Evolutionary conservation across 2,888 invertebrate species (phyloP).

Genomic region (Melanostoma scalare): DNA sequence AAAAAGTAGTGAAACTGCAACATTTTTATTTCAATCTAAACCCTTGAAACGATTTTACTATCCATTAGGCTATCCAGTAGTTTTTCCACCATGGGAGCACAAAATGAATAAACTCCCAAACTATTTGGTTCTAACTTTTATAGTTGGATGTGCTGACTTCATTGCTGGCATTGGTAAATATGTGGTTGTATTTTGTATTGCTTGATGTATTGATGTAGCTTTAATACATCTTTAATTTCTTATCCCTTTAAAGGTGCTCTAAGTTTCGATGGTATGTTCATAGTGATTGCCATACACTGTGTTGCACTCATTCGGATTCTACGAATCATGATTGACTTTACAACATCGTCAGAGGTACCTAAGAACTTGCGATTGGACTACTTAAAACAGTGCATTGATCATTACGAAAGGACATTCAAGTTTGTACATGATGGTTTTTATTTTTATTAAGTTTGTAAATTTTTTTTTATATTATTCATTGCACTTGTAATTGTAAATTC

Average conservation of each 20-base stretch:
- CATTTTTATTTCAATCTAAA: neutral
- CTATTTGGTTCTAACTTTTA: conserved; percentile 75
- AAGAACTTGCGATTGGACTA: conserved; percentile 75
- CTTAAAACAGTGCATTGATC: conserved; percentile 76
- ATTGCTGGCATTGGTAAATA: conserved; percentile 75
- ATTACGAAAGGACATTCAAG: conserved; percentile 76
- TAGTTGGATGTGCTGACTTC: conserved; percentile 69
- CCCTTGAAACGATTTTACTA: neutral
- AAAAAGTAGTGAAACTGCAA: no score
- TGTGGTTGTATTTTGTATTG: no score
- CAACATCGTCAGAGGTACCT: conserved; percentile 77
- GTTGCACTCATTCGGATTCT: conserved; percentile 76
- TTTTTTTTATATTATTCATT: no score
- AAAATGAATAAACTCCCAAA: conserved; percentile 77
- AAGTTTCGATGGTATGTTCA: conserved; percentile 78
- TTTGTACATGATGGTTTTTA: conserved; percentile 45
- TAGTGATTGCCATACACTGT: conserved; percentile 76
- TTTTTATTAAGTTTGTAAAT: neutral
- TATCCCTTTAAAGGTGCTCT: conserved; percentile 74
- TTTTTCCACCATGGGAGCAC: conserved; percentile 77
- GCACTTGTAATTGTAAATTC: neutral
- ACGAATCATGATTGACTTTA: conserved; percentile 74
- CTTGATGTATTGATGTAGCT: no score
- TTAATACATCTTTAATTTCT: no score
- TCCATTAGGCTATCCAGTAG: conserved; percentile 74